These are phyloP conservation scores for Megalopta genalis DNA, from an alignment of 1,140 invertebrate species.

Conservation along the genomic window DNA sequence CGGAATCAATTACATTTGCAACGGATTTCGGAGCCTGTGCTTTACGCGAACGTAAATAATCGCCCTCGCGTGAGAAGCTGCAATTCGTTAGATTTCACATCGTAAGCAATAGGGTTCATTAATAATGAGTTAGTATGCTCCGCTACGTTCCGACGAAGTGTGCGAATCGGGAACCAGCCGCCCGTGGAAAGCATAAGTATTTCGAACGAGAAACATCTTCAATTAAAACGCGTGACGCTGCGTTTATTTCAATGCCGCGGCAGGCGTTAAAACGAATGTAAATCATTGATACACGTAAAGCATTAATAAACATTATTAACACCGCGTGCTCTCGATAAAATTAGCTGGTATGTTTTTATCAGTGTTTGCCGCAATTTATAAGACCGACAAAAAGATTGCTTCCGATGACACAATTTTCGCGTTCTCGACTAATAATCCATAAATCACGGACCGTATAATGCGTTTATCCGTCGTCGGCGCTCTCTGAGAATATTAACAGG, in stretches of 20 bases:
- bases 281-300: too few relatives aligned
- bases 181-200: too few relatives aligned
- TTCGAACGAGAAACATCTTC: too few relatives aligned
- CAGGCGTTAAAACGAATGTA: too few relatives aligned
- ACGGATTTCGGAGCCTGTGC: neutral
- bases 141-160: neutral
- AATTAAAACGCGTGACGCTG: too few relatives aligned
- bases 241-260: too few relatives aligned
- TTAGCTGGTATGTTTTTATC: too few relatives aligned
- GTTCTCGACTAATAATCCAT: constrained; percentile 36
- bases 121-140: constrained; percentile 11
- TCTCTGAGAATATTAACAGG: constrained; percentile 42
- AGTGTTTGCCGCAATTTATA: too few relatives aligned
- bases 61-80: neutral
- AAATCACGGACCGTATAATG: constrained; percentile 32
- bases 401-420: neutral
- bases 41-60: constrained; percentile 2
- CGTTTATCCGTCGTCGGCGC: neutral
- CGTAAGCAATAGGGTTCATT: constrained; percentile 1
- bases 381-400: too few relatives aligned
- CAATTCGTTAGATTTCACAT: constrained; percentile 9
- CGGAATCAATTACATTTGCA: neutral
- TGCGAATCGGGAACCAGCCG: neutral
- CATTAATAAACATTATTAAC: too few relatives aligned
- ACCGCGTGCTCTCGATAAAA: too few relatives aligned